A percentile compares a stretch with the other conserved stretches of the same genome.
Evolutionary conservation across 2,888 invertebrate genomes (phyloP).

Genomic region (Dicycla oo): DNA sequence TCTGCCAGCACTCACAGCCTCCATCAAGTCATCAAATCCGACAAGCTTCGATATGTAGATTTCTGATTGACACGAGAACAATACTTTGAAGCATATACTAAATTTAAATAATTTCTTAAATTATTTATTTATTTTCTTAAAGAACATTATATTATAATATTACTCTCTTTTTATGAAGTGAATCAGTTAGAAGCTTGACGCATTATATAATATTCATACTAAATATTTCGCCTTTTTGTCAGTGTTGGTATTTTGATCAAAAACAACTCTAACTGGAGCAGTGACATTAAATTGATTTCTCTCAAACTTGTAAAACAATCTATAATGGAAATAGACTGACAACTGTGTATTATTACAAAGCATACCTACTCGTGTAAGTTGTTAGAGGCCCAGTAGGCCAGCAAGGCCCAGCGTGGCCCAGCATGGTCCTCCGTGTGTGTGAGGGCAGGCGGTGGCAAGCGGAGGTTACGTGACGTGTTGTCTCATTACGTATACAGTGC

Average conservation of each 20-base stretch:
- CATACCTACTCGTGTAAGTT: background rate
- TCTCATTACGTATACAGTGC: slow-evolving; percentile 6
- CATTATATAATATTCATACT: background rate
- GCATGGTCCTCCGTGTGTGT: background rate
- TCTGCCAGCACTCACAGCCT: background rate
- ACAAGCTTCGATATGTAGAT: background rate
- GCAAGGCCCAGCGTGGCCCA: background rate
- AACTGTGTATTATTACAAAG: background rate
- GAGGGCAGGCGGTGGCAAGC: background rate
- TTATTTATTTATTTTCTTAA: background rate
- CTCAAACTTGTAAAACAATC: background rate
- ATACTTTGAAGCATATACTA: no score
- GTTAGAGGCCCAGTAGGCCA: background rate
- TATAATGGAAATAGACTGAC: background rate
- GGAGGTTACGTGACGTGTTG: slow-evolving; percentile 2
- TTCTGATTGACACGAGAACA: no score
- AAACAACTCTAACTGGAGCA: background rate
- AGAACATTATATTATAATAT: no score
- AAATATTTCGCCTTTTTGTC: background rate
- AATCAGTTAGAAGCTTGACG: background rate
- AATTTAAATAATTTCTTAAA: background rate
- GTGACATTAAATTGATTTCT: background rate
- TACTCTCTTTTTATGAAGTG: background rate
- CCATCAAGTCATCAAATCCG: background rate
- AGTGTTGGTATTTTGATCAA: background rate